Percentiles rank a stretch among this genome's conserved stretches.
These are phyloP conservation scores for Brienomyrus brachyistius DNA, from an alignment of 2,113 vertebrate species.

Conservation along the genomic window DNA sequence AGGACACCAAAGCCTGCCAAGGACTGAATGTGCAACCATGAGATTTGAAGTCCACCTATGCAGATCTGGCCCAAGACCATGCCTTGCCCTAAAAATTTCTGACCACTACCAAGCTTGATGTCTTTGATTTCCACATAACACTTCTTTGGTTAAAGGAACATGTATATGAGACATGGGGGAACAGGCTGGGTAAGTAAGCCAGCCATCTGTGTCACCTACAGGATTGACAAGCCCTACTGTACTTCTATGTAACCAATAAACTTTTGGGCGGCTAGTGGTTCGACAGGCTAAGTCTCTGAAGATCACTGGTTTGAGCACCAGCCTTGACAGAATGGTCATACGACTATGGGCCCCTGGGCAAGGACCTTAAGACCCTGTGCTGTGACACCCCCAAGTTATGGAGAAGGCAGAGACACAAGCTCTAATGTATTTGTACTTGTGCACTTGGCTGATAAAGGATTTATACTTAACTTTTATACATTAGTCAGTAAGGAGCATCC, in stretches of 20 bases:
- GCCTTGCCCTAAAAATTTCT: neutral
- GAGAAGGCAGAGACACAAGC: neutral
- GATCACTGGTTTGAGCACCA: too few relatives aligned
- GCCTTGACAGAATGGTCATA: too few relatives aligned
- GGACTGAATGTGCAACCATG: neutral
- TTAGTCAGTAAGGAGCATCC: too few relatives aligned
- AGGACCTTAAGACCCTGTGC: too few relatives aligned
- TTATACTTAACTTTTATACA: too few relatives aligned
- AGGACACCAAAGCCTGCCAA: neutral
- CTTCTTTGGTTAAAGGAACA: neutral
- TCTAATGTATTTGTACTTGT: neutral
- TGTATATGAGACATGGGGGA: neutral
- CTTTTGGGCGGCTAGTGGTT: neutral
- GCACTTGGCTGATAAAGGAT: too few relatives aligned
- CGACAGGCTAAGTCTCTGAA: too few relatives aligned
- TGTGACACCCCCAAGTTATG: neutral
- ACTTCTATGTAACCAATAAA: neutral
- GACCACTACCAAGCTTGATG: neutral
- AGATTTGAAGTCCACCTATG: neutral
- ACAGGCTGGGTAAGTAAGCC: neutral
- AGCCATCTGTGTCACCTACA: neutral
- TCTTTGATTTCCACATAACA: neutral
- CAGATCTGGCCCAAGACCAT: neutral
- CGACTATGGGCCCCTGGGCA: too few relatives aligned
- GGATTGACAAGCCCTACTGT: too few relatives aligned